These are phyloP conservation scores for Probaryconus sp. DNA, from an alignment of 1,140 invertebrate genomes.

Conservation along the genomic window DNA sequence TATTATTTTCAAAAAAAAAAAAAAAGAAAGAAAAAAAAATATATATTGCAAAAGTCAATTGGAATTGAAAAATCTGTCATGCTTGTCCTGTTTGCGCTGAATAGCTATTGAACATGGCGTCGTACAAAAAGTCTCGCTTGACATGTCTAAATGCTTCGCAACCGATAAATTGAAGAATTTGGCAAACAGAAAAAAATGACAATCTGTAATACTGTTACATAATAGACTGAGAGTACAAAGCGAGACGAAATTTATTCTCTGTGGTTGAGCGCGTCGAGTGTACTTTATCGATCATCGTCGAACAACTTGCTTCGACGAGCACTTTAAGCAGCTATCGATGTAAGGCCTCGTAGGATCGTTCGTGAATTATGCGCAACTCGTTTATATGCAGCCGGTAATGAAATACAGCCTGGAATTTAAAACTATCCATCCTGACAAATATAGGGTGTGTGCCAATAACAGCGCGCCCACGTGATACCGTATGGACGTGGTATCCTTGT, in stretches of 20 bases:
- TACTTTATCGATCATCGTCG: constrained; percentile 44
- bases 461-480: constrained; percentile 44
- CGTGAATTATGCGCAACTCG: constrained; percentile 47
- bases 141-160: no score
- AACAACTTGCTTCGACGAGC: constrained; percentile 42
- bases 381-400: constrained; percentile 54
- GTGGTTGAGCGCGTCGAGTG: constrained; percentile 40
- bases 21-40: background rate
- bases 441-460: constrained; percentile 53
- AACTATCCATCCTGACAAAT: constrained; percentile 56
- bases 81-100: no score
- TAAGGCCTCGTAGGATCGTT: constrained; percentile 47
- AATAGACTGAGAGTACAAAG: constrained; percentile 38
- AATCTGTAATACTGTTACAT: constrained; percentile 43
- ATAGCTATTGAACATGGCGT: no score
- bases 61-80: no score
- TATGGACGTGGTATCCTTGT: constrained; percentile 12
- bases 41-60: no score
- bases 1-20: constrained; percentile 21
- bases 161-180: no score
- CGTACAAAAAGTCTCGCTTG: no score
- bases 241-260: constrained; percentile 49
- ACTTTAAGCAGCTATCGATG: constrained; percentile 50
- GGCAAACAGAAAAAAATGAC: constrained; percentile 16
- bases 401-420: constrained; percentile 53